Evolutionary conservation across 1,140 invertebrate species (phyloP), one percentile per base, ranked within the genome.

Genomic region (Theocolax elegans): DNA sequence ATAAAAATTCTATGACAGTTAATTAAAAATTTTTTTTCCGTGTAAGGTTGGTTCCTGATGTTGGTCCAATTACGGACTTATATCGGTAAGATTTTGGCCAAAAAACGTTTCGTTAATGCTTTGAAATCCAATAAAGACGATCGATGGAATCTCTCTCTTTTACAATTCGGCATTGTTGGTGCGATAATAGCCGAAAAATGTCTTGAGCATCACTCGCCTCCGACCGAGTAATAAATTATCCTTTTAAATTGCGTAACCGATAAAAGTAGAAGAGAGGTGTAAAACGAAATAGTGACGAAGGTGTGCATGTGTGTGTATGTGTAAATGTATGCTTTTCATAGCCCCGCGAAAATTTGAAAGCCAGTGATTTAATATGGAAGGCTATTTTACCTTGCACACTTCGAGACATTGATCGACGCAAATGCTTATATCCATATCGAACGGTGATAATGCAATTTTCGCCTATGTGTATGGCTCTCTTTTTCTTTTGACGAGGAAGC

Each of bases 381-480:
- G 66, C 31, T 23, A 68, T 67, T n/a, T n/a, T 68, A 60, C 13
- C 19, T 17, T 21, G 9, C 23, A 27, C n/a, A 23, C 19, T 13
- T 10, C 53, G 38, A 13, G 19, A 2, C 56, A 51, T 54, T 31
- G 53, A 67, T 67, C 53, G 51, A 23, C 12, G 21, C 38, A 2
- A 29, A 29, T 25, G 56, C 56, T 60, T 48, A 67, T 48, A 67
- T 59, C 54, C 44, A 59, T 59, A 49, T 67, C 40, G 54, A 54
- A 38, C 48, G 67, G 59, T 63, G 67, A 69, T 69, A 63, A 69
- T 63, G 59, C 67, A 56, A 69, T 69, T 69, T 68, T 63, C 27
- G 21, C 7, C 49, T 51, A 7, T 27, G 4, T 10, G 3, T 13
- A 46, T 10, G 17, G 31, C 68, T 71, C 65, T 70, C 65, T 60